Evolutionary conservation across 2,113 vertebrate species (phyloP), one percentile per base, ranked within the genome.

Genomic region (Uria aalge): DNA sequence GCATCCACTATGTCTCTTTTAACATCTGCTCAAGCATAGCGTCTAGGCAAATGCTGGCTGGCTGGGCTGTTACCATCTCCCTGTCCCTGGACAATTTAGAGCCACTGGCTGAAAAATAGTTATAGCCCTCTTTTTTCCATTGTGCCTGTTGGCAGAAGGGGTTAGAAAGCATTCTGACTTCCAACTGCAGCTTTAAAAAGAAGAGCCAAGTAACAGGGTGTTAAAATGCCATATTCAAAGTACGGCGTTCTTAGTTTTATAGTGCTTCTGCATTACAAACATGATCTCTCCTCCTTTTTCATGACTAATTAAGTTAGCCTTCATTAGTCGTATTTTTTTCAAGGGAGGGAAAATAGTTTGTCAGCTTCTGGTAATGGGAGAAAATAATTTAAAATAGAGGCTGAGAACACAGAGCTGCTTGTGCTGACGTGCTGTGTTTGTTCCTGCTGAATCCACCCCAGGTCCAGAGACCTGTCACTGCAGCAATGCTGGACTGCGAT

Each of bases 381-480:
- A 60, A 89, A 82, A 48, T 43, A 41, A 21, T 81, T 71, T 21
- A 67, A 80, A 71, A 22, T 5, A 60, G 76, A 47, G 60, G 30
- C 20, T 82, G 20, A 50, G 78, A 74, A 57, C 24, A 38, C 41
- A 48, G 36, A 57, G 55, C 41, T 87, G 66, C 62, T 73, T 13
- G 19, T 71, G 60, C 74, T 92, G 71, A 74, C 1, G 0, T 5
- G 17, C 48, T 90, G 43, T 26, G 14, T 80, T 57, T 88, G 26
- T 66, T 86, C 53, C 69, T 86, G 34, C 60, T 89, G 85, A 62
- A 73, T 55, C 40, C 53, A 48, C 40, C 48, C 86, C 87, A 99
- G 99, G 98, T 99, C 6, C 99, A 98, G 95, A 98, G 99, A 78
- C 99, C 98, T 0, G 89, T 99, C 23, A 94, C 94, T 11, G 98